Conservation (phyloP, 2,797 vertebrate genomes). For the Anniella stebbinsi region DNA sequence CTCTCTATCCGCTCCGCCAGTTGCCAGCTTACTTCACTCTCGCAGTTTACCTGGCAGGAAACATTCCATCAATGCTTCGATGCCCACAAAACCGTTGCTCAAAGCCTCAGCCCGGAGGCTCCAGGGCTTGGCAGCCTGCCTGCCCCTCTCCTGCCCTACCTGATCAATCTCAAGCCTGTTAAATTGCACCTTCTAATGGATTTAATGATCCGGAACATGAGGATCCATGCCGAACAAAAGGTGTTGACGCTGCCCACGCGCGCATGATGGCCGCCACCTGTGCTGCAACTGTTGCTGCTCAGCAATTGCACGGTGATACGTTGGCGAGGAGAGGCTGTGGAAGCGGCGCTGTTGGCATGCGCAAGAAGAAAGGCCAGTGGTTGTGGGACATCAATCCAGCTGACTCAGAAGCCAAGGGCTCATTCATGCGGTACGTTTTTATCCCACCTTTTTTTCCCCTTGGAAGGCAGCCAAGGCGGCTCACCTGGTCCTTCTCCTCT, state of each 20-base stretch:
- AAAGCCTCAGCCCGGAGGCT: background rate
- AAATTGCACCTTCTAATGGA: slow-evolving; percentile 50
- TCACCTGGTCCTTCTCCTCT: no score
- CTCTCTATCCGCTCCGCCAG: background rate
- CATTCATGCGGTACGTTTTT: no score
- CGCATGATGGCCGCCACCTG: slow-evolving; percentile 25
- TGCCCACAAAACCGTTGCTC: background rate
- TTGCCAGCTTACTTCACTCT: background rate
- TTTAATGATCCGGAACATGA: slow-evolving; percentile 51
- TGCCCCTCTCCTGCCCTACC: slow-evolving; percentile 44
- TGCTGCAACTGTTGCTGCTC: slow-evolving; percentile 56
- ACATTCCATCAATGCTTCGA: background rate
- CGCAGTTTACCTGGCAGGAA: background rate
- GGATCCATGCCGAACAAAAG: slow-evolving; percentile 56
- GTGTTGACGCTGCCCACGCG: slow-evolving; percentile 50
- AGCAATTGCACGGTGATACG: rapidly evolving
- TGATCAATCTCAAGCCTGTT: background rate
- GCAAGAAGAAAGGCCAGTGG: no score
- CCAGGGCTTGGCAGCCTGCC: background rate
- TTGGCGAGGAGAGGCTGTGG: background rate
- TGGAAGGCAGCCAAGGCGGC: no score
- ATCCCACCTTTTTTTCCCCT: background rate
- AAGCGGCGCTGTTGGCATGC: background rate
- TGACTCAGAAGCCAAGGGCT: background rate
- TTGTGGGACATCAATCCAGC: background rate